Conservation (phyloP, 1,140 invertebrate species). For the Dreissena rostriformis region DNA sequence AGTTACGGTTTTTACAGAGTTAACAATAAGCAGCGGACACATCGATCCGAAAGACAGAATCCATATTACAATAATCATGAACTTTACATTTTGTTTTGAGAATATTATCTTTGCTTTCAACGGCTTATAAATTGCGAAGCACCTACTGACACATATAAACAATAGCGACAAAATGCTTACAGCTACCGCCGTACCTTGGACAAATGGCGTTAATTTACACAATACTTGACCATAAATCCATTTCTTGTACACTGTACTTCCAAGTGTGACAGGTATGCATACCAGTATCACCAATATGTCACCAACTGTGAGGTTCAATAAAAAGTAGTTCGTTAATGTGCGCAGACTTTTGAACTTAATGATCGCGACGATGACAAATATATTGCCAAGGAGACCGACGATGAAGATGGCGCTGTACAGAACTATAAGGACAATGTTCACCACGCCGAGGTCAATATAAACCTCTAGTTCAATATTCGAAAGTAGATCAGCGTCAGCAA, state of each 20-base stretch:
- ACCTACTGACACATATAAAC: too few relatives aligned
- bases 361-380: conserved; percentile 90
- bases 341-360: conserved; percentile 89
- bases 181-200: conserved; percentile 72
- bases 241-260: conserved; percentile 91
- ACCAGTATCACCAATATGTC: conserved; percentile 87
- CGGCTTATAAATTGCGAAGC: too few relatives aligned
- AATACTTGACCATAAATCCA: conserved; percentile 91
- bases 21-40: conserved; percentile 65
- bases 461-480: too few relatives aligned
- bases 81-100: conserved; percentile 60
- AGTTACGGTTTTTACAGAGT: conserved; percentile 41
- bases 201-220: conserved; percentile 82
- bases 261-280: conserved; percentile 90
- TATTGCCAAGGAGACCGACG: conserved; percentile 92
- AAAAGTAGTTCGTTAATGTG: too few relatives aligned
- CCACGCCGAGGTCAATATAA: too few relatives aligned
- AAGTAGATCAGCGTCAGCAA: too few relatives aligned
- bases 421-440: neutral
- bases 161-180: conserved; percentile 70
- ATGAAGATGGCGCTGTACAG: conserved; percentile 87
- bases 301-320: too few relatives aligned
- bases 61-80: conserved; percentile 66
- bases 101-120: conserved; percentile 25
- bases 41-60: conserved; percentile 58